Conservation (phyloP, 2,888 invertebrate genomes). For the Zonitis immaculata region DNA sequence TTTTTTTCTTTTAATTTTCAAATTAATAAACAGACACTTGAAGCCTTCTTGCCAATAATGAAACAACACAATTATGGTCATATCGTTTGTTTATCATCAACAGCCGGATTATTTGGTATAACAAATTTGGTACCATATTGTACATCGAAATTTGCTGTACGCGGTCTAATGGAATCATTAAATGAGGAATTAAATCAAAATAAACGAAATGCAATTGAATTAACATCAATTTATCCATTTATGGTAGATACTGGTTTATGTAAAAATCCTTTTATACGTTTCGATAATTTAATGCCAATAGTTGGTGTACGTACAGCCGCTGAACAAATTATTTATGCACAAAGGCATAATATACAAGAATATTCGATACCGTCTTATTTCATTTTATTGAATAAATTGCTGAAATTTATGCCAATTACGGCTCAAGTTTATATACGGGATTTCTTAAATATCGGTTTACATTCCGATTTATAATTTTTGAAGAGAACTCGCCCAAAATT, state of each 20-base stretch:
- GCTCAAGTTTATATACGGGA: slow-evolving; percentile 7
- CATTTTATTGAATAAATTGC: not conserved
- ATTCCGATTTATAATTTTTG: slow-evolving; percentile 8
- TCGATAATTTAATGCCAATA: slow-evolving; percentile 60
- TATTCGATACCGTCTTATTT: slow-evolving; percentile 55
- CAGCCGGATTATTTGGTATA: slow-evolving; percentile 69
- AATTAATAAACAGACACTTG: slow-evolving; percentile 58
- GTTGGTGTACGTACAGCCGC: slow-evolving; percentile 62
- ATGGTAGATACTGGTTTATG: slow-evolving; percentile 85
- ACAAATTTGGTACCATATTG: slow-evolving; percentile 76
- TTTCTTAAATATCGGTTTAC: slow-evolving; percentile 7
- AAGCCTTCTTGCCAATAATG: slow-evolving; percentile 75
- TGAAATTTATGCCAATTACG: slow-evolving; percentile 4
- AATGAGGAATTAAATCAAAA: slow-evolving; percentile 62
- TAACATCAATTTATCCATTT: slow-evolving; percentile 82
- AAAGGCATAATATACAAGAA: slow-evolving; percentile 59
- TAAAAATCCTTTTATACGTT: slow-evolving; percentile 69
- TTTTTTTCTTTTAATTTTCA: no score
- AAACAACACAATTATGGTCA: slow-evolving; percentile 70
- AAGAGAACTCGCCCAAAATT: no score
- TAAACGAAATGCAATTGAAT: slow-evolving; percentile 62
- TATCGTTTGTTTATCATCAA: slow-evolving; percentile 70
- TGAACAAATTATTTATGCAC: slow-evolving; percentile 61
- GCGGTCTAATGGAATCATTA: slow-evolving; percentile 80
- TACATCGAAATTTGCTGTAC: slow-evolving; percentile 75